Evolutionary conservation across 2,113 vertebrate genomes (phyloP).

Genomic region (Hoplias malabaricus): DNA sequence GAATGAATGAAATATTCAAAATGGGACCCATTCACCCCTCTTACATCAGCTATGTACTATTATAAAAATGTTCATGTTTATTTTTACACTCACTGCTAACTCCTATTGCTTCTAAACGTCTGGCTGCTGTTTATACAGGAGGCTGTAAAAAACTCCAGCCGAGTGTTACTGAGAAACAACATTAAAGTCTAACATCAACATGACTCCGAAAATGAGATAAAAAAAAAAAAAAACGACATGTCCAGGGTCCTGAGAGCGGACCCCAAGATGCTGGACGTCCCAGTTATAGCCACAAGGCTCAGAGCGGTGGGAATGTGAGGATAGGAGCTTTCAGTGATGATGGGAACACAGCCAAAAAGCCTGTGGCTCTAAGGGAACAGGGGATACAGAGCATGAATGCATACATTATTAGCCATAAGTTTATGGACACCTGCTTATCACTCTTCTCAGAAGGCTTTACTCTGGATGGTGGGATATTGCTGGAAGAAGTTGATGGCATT

Average conservation of each 20-base stretch:
- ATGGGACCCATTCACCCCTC: too few species aligned
- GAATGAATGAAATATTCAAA: too few species aligned
- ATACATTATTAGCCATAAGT: too few species aligned
- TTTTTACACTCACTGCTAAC: neutral
- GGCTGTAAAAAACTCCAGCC: neutral
- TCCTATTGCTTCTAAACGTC: neutral
- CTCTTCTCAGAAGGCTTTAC: too few species aligned
- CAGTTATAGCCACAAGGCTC: neutral
- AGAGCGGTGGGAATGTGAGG: neutral
- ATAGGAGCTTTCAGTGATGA: neutral
- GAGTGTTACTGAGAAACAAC: slow-evolving; percentile 6
- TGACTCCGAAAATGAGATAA: neutral
- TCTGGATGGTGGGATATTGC: too few species aligned
- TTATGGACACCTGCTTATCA: too few species aligned
- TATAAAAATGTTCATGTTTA: too few species aligned
- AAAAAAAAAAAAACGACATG: neutral
- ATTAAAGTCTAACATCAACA: slow-evolving; percentile 27
- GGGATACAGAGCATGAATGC: neutral
- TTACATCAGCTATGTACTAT: too few species aligned
- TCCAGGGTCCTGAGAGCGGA: neutral
- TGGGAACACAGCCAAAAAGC: neutral
- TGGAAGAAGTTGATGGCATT: too few species aligned
- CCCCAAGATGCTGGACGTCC: slow-evolving; percentile 14
- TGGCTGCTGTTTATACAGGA: neutral
- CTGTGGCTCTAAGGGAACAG: neutral